Base-by-base conservation (phyloP, 2,113 vertebrate species). In the Poeciliopsis retropinna region DNA sequence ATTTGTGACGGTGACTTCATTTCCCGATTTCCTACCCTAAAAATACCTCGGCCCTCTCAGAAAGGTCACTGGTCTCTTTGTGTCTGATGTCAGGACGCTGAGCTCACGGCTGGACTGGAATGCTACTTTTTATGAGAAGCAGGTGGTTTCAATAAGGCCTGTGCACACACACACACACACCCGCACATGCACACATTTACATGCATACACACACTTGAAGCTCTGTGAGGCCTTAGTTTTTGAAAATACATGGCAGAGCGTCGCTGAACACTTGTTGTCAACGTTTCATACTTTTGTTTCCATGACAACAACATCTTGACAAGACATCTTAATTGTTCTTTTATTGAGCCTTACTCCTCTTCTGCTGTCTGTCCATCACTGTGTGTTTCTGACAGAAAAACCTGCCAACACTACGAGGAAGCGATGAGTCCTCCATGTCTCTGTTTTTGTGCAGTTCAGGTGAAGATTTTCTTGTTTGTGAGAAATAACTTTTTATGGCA, bases 81-180 rank as follows among this genome's bases (percentile, higher is more conserved):
- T n/a, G 51, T 57, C 22, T 57, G 51, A 57, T 57, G 51, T 57
- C 51, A 57, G 51, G 7, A 57, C 10, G 51, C 25, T 25, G 51
- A 30, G 60, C 29, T 29, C 60, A 29, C 60, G 28, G 60, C 27
- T 62, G 60, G 13, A 30, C 60, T 62, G 60, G 60, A 30, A 29
- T 62, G 60, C 60, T 30, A 29, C 60, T 30, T 62, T 62, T 30
- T 62, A 62, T 62, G 14, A 62, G 60, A 57, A 57, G 51, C 51
- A 57, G 51, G 51, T 57, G 51, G 51, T 57, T 57, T 57, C 51
- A 57, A 57, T 57, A 17, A 57, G 51, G 22, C 22, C 22, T 54
- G 17, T 25, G 47, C 60, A 30, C 60, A 8, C 60, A 19, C 14
- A 1, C 4, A 2, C 60, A 7, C 28, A 17, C 60, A 9, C 13